A percentile compares a stretch with the other conserved stretches of the same genome.
Conservation (phyloP, 2,113 vertebrate species). For the Brienomyrus longianalis region DNA sequence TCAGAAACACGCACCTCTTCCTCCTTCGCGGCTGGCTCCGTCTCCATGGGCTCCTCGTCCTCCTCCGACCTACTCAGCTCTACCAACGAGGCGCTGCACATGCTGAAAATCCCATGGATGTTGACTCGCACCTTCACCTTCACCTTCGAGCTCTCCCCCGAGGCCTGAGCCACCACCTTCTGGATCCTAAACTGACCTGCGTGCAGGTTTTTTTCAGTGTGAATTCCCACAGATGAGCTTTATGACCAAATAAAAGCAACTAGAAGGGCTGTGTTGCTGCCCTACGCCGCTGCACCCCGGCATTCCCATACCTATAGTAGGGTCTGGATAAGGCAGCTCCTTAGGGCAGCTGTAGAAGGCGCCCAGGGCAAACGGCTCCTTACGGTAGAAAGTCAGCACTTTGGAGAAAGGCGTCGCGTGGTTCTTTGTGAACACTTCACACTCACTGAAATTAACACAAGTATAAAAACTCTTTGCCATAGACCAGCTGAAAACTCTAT, state of each 20-base stretch:
- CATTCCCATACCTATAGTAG: conserved; percentile 75
- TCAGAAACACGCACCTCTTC: conserved; percentile 49
- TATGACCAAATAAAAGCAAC: not conserved
- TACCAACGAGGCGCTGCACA: conserved; percentile 83
- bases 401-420: conserved; percentile 92
- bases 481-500: not conserved
- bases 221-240: not conserved
- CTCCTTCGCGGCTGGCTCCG: conserved; percentile 67
- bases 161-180: conserved; percentile 85
- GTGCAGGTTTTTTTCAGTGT: not conserved
- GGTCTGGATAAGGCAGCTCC: conserved; percentile 86
- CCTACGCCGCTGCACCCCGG: not conserved
- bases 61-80: conserved; percentile 73
- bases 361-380: conserved; percentile 86
- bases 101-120: conserved; percentile 87
- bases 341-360: conserved; percentile 81
- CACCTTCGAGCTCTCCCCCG: conserved; percentile 82
- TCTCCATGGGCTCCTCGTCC: conserved; percentile 77
- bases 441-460: conserved; percentile 68
- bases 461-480: not conserved
- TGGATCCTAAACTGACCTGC: conserved; percentile 88
- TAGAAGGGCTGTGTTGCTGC: not conserved
- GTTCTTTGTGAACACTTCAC: conserved; percentile 89
- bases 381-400: conserved; percentile 94
- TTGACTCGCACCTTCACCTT: conserved; percentile 61